Base-by-base conservation (phyloP, 2,113 vertebrate genomes). In the Sorex fumeus region DNA sequence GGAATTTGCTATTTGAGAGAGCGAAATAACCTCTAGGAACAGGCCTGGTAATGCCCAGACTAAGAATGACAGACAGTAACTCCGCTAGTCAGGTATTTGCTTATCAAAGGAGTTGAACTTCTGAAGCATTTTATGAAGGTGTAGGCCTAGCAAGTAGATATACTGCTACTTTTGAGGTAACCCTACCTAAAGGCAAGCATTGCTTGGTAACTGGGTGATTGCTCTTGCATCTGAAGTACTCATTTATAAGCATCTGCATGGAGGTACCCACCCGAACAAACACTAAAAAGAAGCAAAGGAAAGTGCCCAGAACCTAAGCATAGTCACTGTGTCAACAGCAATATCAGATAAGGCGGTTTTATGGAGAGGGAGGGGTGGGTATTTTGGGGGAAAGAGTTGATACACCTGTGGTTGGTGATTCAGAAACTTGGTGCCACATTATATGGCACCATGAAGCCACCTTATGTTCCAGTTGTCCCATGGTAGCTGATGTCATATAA, bases 291-390 rank as follows among this genome's bases (percentile, higher is more conserved):
- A 28, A 94, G 84, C 89, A 91, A 85, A 95, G 75, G 87, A 93
- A 93, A 94, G 84, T 77, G 88, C 66, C 84, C n/a, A 53, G 67
- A 64, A 72, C 60, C 67, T 92, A 45, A 77, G 75, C 23, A n/a
- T 67, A 93, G 93, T 96, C 95, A 97, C 40, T 94, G 64, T 95
- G 95, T 97, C 95, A 95, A 95, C 74, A 96, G 84, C 67, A 84
- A 19, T 93, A 71, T 88, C 93, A 94, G 96, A 96, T 96, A 96
- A 94, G 74, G 82, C 79, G 60, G n/a, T 93, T 93, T 96, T 94
- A 93, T 96, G 77, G 88, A 88, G 50, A 43, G 27, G 50, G 25
- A 27, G 60, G 27, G 71, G 23, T 18, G 84, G 64, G 34, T 53
- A 10, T 50, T 60, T 32, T 36, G 28, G 67, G 25, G 53, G 70